A percentile compares a stretch with the other conserved stretches of the same genome.
Conservation (phyloP, 2,797 vertebrate species). For the Epinephelus malabaricus region DNA sequence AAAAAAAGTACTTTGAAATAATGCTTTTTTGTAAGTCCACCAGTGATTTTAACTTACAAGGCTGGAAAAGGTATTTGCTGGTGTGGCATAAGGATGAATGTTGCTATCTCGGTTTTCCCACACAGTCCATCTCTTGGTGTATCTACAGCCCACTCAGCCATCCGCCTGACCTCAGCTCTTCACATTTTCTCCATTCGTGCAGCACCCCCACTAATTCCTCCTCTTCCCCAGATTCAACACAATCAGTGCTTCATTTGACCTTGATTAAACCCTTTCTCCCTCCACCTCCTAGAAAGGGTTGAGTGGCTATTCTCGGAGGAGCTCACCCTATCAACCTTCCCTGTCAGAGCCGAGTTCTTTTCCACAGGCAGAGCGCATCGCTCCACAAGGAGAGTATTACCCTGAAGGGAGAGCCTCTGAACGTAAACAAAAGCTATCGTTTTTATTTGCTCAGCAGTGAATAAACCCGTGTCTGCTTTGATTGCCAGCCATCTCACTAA, state of each 20-base stretch:
- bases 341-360: conserved; percentile 63
- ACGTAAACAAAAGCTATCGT: conserved; percentile 61
- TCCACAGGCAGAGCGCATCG: conserved; percentile 42
- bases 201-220: conserved; percentile 43
- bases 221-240: conserved; percentile 45
- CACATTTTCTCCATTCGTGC: conserved; percentile 35
- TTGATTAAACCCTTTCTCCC: conserved; percentile 60
- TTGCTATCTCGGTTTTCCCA: conserved; percentile 36
- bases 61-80: not conserved
- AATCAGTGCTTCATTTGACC: conserved; percentile 63
- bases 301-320: conserved; percentile 64
- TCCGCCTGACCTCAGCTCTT: conserved; percentile 50
- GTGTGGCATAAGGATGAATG: conserved; percentile 16
- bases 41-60: not conserved
- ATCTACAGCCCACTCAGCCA: conserved; percentile 36
- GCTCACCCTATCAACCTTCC: conserved; percentile 72
- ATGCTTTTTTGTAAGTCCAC: not conserved
- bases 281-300: conserved; percentile 44
- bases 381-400: conserved; percentile 45
- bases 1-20: not conserved
- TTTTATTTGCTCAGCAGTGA: conserved; percentile 62
- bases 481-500: conserved; percentile 41
- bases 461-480: conserved; percentile 36
- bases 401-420: conserved; percentile 26
- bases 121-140: conserved; percentile 40